Percentiles rank a stretch among this genome's conserved stretches.
phyloP scores from a whole-genome alignment of 2,797 vertebrate genomes.

The Pyrocephalus nanus region DNA sequence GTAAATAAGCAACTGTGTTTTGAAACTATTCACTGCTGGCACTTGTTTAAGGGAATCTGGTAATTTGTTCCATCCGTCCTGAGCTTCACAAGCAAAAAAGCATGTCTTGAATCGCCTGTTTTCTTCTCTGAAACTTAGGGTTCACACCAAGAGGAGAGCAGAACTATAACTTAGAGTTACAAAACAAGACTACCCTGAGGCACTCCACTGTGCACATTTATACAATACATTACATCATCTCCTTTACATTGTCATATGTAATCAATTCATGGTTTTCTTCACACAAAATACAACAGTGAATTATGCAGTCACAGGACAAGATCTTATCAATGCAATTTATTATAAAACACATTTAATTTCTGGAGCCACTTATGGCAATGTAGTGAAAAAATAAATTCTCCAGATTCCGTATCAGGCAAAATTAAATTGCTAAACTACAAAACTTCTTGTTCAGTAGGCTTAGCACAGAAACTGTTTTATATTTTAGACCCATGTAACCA shows the following conservation, averaged over 20 bases:
- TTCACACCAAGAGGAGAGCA: constrained; percentile 52
- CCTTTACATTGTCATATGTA: constrained; percentile 49
- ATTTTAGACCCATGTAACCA: background rate
- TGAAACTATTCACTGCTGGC: constrained; percentile 59
- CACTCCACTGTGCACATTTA: constrained; percentile 28
- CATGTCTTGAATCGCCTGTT: constrained; percentile 29
- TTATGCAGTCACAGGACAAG: background rate
- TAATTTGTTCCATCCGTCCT: constrained; percentile 59
- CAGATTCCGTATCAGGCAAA: background rate
- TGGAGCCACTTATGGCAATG: background rate
- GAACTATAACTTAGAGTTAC: constrained; percentile 57
- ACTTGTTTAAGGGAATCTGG: constrained; percentile 64
- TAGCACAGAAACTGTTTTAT: background rate
- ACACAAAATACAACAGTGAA: background rate
- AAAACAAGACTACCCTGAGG: constrained; percentile 33
- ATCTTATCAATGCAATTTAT: background rate
- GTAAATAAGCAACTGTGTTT: constrained; percentile 65
- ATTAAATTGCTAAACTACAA: background rate
- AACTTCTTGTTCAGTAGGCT: background rate
- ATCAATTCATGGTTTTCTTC: background rate
- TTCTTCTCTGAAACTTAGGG: constrained; percentile 53
- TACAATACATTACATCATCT: constrained; percentile 45
- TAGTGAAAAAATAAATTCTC: background rate
- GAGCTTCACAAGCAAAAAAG: constrained; percentile 41
- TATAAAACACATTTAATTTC: constrained; percentile 36